Evolutionary conservation across 2,888 invertebrate genomes (phyloP).

Genomic region (Netelia melanura): DNA sequence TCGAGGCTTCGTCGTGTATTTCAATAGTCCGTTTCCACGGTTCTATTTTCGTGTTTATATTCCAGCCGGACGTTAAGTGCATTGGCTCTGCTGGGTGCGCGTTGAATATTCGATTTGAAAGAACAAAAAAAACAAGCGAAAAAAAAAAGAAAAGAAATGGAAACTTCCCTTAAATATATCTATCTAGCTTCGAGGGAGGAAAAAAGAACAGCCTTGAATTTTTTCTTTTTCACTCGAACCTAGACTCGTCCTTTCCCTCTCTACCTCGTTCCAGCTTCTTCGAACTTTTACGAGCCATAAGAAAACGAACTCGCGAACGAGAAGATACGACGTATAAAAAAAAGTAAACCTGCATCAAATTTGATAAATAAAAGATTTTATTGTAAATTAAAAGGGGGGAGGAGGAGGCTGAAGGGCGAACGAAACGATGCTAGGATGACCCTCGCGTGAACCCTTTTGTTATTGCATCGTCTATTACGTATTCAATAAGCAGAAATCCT

Average conservation of each 20-base stretch:
- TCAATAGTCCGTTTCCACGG: constrained; percentile 8
- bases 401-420: neutral
- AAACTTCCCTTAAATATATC: neutral
- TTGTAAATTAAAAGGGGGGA: neutral
- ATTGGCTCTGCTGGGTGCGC: constrained; percentile 33
- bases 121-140: neutral
- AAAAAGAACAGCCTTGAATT: neutral
- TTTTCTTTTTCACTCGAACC: too few species aligned
- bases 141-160: neutral
- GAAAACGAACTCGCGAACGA: neutral
- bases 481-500: constrained; percentile 65
- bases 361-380: constrained; percentile 1
- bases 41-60: constrained; percentile 52
- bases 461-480: constrained; percentile 62
- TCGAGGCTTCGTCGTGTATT: constrained; percentile 41
- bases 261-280: too few species aligned
- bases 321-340: neutral
- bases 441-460: constrained; percentile 44
- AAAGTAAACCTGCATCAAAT: neutral
- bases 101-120: neutral
- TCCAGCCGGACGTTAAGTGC: constrained; percentile 58
- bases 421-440: neutral
- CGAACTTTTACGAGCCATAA: too few species aligned
- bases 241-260: too few species aligned
- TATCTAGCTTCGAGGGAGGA: neutral